Percentiles rank a stretch among this genome's conserved stretches.
These are phyloP conservation scores for Xenus cinereus DNA, from an alignment of 2,113 vertebrate species.

Conservation along the genomic window DNA sequence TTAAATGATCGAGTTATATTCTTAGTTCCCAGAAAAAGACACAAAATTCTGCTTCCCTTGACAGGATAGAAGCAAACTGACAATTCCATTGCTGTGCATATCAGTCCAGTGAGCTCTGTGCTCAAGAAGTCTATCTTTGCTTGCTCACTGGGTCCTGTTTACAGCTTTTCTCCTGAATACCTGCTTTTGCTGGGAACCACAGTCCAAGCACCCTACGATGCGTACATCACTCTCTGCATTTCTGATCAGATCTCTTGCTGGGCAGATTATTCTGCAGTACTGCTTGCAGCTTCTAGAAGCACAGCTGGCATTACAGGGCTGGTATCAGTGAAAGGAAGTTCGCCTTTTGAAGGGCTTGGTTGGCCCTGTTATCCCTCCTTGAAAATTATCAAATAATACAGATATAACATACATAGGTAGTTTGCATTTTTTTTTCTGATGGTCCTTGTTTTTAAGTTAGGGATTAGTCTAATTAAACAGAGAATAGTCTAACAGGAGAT, in stretches of 20 bases:
- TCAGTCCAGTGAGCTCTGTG: background rate
- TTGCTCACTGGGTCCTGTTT: background rate
- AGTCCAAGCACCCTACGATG: background rate
- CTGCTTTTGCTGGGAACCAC: background rate
- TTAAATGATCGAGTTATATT: background rate
- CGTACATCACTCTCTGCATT: background rate
- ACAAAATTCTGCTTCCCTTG: background rate
- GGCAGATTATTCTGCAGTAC: background rate
- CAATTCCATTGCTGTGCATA: background rate
- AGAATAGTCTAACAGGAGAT: background rate
- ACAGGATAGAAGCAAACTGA: background rate
- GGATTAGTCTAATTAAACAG: background rate
- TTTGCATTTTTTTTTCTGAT: background rate
- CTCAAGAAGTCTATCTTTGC: background rate
- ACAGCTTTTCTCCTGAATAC: background rate
- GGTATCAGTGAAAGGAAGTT: background rate
- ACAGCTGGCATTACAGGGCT: background rate
- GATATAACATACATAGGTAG: fast-evolving
- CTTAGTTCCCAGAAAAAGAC: background rate
- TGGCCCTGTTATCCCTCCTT: background rate
- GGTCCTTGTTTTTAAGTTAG: background rate
- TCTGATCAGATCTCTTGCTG: background rate
- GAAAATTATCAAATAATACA: background rate
- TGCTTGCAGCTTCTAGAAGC: background rate
- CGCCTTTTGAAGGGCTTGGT: background rate